Evolutionary conservation across 2,797 vertebrate genomes (phyloP), one percentile per base, ranked within the genome.

Genomic region (Poecilia velifera): DNA sequence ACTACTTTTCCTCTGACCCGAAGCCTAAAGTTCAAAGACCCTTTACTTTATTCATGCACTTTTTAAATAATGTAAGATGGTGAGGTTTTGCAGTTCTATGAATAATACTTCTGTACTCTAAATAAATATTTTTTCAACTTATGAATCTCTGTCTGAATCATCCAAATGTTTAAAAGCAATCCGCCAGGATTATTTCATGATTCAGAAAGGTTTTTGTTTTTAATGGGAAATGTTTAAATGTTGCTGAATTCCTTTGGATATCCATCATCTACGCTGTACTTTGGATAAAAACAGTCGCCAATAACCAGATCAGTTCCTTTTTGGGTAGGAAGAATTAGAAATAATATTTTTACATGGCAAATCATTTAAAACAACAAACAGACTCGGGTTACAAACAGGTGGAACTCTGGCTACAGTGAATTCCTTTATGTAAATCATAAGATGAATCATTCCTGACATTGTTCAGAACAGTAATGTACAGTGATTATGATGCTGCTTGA

Each of bases 51-150:
- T 85, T 78, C 10, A 88, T 86, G 66, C 13, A 9, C 73, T 71
- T 71, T 77, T 72, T 86, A 84, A 89, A 88, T 81, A 83, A 82
- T 83, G 73, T 68, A 87, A 34, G n/a, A 45, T 51, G 74, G 80
- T 74, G 72, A 76, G 43, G 46, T 2, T 78, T n/a, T 72, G 53
- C 12, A 70, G 1, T 73, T 77, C 46, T 39, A 55, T 55, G 76
- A 76, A 84, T 76, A 53, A 71, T 39, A 51, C 76, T 62, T 90
- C 64, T 76, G 47, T 84, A 45, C 72, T 81, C 28, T 76, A 53
- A 73, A 70, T 68, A 73, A 2, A 57, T 2, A 16, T 1, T 18
- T 20, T 34, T 16, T 76, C 49, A 25, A 73, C 79, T 84, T 43
- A 64, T 71, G n/a, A 77, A 74, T 75, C 45, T 76, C 59, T 62